Base-by-base conservation (phyloP, 1,140 invertebrate genomes). In the Trachelipus rathkii region DNA sequence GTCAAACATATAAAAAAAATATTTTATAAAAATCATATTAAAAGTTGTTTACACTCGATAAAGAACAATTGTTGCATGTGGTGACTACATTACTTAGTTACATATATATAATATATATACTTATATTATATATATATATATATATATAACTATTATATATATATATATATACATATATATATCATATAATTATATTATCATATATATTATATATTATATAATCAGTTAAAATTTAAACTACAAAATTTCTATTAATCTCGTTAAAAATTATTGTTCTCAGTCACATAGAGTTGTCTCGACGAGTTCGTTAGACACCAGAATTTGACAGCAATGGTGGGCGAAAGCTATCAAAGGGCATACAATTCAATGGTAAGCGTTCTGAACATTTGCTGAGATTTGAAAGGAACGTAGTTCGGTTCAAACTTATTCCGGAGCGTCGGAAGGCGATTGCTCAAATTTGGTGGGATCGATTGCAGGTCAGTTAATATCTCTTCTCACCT, bases 321-420 rank as follows among this genome's bases (percentile, higher is more conserved):
- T n/a, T 85, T 99, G 70, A 98, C 97, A 0, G 95, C 97, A 0
- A 96, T 99, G 90, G 96, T 95, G 0, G 94, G 95, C 0, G 98
- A 99, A 85, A 98, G 96, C 80, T 99, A 99, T 83, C 95, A 97
- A 83, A 83, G 89, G 72, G 97, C 97, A 13, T 99, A 99, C 84
- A 95, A 95, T 21, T 93, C 96, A 0, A 96, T 99, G 93, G 95
- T 99, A 0, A 92, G 93, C 81, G 96, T 97, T 0, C 97, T 99
- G 84, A 95, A 99, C n/a, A 88, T 85, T 99, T 44, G 92, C 95
- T n/a, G n/a, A 0, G 97, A 99, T 85, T 84, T 99, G 67, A 97
- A 99, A 84, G 97, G 99, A 87, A n/a, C n/a, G 96, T 97, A 0
- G 95, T 98, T 77, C 95, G 96, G 82, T 99, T 95, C 84, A 95